Base-by-base conservation (phyloP, 2,888 invertebrate species). In the Dryadula phaetusa region DNA sequence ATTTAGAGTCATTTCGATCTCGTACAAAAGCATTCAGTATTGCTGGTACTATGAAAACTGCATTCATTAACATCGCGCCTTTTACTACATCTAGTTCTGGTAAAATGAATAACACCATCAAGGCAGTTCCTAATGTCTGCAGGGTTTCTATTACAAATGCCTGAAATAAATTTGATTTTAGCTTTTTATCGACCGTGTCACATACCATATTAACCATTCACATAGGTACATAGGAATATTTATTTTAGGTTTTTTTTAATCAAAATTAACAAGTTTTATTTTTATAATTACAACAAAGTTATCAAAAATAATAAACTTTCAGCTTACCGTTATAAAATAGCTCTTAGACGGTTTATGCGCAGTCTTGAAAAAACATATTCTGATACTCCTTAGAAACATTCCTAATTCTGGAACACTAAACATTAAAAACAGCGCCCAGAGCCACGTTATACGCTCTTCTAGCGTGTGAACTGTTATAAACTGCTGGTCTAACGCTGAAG, bases 51-150 rank as follows among this genome's bases (percentile, higher is more conserved):
- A 98, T 93, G 80, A 97, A 97, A 72, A 98, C 93, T 22, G 96
- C 97, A 84, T 96, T 97, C 79, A 97, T 96, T 62, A 98, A 87
- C 95, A 97, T 96, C 0, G 96, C 95, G 0, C 96, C 97, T 81
- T 96, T 96, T 10, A 97, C 93, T 0, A 96, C 95, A 83, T 98
- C 97, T 74, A 98, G 82, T 73, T 96, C 94, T 0, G 98, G 98
- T 42, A 98, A 88, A 49, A 97, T 94, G 40, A 94, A 85, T 72
- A 97, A 95, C 32, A 96, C 94, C 25, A 98, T 93, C 40, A 97
- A 83, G 0, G 96, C 95, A 76, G 97, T 86, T 14, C 98, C 98
- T 44, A 96, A 88, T 0, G 96, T 94, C 78, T 98, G 96, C 14
- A 97, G 85, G 0, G 96, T 94, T 87, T 98, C 98, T 74, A 96